Evolutionary conservation across 2,113 vertebrate species (phyloP).

Genomic region (Phaethornis superciliosus): DNA sequence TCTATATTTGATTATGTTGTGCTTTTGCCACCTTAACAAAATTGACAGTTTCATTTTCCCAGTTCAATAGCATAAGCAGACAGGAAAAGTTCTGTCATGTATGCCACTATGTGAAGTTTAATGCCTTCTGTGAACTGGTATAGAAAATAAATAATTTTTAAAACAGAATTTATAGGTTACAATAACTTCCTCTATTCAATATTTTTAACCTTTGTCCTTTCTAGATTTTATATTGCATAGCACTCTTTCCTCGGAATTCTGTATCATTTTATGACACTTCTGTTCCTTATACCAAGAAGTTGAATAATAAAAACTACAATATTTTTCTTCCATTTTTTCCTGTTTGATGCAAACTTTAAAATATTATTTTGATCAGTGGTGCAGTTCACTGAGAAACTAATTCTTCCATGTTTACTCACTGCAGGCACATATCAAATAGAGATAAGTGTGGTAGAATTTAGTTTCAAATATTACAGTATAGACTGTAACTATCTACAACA

Average conservation of each 20-base stretch:
- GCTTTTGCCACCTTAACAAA: constrained; percentile 29
- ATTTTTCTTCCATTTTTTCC: neutral
- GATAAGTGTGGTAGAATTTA: neutral
- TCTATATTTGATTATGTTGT: constrained; percentile 3
- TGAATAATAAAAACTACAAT: neutral
- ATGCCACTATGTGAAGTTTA: neutral
- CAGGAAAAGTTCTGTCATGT: neutral
- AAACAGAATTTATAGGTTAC: neutral
- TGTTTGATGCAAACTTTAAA: neutral
- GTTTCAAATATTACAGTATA: neutral
- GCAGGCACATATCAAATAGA: neutral
- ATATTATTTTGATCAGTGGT: neutral
- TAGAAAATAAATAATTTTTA: neutral
- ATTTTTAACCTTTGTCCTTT: neutral
- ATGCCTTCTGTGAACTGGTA: neutral
- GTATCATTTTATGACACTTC: neutral
- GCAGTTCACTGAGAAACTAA: neutral
- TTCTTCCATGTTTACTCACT: neutral
- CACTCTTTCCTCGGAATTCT: neutral
- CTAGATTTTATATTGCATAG: neutral
- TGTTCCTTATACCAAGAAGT: neutral
- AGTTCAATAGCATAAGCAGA: neutral
- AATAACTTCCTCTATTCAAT: neutral
- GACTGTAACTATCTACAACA: neutral
- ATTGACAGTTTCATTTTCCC: constrained; percentile 36